These are phyloP conservation scores for Eurois occulta DNA, from an alignment of 2,888 invertebrate species.

Conservation along the genomic window DNA sequence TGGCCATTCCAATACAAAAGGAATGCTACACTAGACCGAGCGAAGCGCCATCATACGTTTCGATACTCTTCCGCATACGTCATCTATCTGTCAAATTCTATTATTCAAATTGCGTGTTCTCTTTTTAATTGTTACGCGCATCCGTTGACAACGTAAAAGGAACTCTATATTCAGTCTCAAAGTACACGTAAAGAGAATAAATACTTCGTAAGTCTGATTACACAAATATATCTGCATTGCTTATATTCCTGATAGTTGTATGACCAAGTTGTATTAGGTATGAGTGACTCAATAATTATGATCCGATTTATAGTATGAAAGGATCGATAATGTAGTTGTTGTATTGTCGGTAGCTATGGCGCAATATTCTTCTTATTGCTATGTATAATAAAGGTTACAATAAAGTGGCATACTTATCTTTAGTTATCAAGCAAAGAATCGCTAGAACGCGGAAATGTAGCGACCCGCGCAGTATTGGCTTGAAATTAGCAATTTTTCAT, in stretches of 20 bases:
- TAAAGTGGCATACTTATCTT: conserved; percentile 22
- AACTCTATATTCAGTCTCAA: conserved; percentile 18
- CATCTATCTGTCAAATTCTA: conserved; percentile 14
- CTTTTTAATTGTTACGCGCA: neutral
- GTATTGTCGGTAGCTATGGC: conserved; percentile 19
- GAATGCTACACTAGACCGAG: conserved; percentile 32
- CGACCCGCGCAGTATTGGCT: conserved; percentile 18
- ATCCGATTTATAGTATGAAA: conserved; percentile 22
- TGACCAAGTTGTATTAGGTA: conserved; percentile 38
- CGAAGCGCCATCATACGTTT: conserved; percentile 31
- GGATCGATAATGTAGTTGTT: conserved; percentile 24
- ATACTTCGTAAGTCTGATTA: conserved; percentile 34
- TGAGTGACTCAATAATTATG: conserved; percentile 15
- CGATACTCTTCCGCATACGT: conserved; percentile 28
- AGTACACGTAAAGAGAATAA: conserved; percentile 2
- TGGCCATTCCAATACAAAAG: conserved; percentile 1
- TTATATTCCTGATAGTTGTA: conserved; percentile 18
- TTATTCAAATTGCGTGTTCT: conserved; percentile 1
- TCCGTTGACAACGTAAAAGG: neutral
- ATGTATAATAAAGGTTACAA: conserved; percentile 1
- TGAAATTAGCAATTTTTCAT: conserved; percentile 21
- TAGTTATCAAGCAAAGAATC: neutral
- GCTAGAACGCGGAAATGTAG: conserved; percentile 26
- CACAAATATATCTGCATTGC: conserved; percentile 9
- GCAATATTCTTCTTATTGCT: conserved; percentile 18